These are phyloP conservation scores for Rhizomys pruinosus DNA, from an alignment of 2,113 vertebrate species.

Conservation along the genomic window DNA sequence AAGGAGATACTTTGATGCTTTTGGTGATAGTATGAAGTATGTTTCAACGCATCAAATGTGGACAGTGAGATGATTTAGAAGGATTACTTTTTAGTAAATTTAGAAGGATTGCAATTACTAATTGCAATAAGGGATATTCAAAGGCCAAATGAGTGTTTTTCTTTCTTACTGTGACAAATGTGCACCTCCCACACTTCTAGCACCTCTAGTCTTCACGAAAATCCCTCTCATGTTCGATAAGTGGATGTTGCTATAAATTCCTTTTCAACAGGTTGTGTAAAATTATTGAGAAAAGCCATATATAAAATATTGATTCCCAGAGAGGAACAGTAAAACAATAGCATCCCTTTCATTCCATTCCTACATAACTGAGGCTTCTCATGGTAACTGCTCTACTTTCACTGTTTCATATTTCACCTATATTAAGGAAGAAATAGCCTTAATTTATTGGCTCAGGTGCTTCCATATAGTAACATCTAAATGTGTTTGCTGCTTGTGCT, in stretches of 20 bases:
- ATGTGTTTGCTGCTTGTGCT: neutral
- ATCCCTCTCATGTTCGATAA: neutral
- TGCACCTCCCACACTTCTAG: neutral
- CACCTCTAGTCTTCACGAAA: neutral
- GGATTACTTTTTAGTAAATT: too few species aligned
- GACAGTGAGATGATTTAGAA: conserved; percentile 15
- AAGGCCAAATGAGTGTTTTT: too few species aligned
- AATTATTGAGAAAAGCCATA: neutral
- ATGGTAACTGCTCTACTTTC: neutral
- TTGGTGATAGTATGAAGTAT: neutral
- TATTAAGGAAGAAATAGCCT: neutral
- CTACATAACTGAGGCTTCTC: neutral
- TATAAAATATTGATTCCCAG: neutral
- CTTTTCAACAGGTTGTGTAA: neutral
- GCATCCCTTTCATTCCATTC: neutral
- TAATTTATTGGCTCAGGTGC: neutral
- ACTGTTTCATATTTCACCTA: neutral
- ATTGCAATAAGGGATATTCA: neutral
- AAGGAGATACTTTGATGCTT: neutral
- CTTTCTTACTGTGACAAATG: neutral
- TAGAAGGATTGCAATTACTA: too few species aligned
- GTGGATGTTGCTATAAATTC: neutral
- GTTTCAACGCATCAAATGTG: neutral
- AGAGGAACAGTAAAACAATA: neutral
- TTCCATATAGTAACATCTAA: conserved; percentile 19